Conservation (phyloP, 2,888 invertebrate species). For the Andricus curvator region DNA sequence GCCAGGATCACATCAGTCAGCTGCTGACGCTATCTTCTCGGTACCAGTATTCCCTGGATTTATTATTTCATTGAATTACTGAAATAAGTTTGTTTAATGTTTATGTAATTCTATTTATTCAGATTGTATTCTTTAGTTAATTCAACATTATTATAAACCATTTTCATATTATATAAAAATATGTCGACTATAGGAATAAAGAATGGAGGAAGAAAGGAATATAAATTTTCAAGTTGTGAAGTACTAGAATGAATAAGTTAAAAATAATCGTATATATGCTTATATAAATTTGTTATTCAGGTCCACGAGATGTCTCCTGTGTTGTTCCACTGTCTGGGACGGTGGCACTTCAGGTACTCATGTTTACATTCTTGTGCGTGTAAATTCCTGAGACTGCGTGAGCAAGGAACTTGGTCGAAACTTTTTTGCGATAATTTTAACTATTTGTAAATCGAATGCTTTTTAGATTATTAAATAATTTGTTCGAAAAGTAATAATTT, state of each 20-base stretch:
- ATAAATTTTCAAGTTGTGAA: too few species aligned
- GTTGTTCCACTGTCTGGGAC: background rate
- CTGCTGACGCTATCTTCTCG: background rate
- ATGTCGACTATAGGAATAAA: too few species aligned
- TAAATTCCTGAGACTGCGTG: background rate
- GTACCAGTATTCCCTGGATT: background rate
- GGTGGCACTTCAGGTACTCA: slow-evolving; percentile 18
- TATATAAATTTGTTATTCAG: slow-evolving; percentile 4
- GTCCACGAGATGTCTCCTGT: slow-evolving; percentile 6
- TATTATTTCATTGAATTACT: too few species aligned
- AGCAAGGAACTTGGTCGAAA: slow-evolving; percentile 11
- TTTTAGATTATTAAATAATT: background rate
- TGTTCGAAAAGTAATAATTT: background rate
- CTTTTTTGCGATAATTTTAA: background rate
- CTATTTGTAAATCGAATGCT: background rate
- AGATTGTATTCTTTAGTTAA: background rate
- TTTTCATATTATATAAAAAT: too few species aligned
- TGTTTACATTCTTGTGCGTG: slow-evolving; percentile 15
- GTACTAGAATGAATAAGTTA: background rate
- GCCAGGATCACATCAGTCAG: too few species aligned
- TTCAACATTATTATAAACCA: background rate
- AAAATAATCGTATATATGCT: background rate
- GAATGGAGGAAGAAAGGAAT: too few species aligned
- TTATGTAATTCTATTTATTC: background rate
- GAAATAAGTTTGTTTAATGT: too few species aligned